phyloP scores from a whole-genome alignment of 2,113 vertebrate species.

The Cebidichthys violaceus region DNA sequence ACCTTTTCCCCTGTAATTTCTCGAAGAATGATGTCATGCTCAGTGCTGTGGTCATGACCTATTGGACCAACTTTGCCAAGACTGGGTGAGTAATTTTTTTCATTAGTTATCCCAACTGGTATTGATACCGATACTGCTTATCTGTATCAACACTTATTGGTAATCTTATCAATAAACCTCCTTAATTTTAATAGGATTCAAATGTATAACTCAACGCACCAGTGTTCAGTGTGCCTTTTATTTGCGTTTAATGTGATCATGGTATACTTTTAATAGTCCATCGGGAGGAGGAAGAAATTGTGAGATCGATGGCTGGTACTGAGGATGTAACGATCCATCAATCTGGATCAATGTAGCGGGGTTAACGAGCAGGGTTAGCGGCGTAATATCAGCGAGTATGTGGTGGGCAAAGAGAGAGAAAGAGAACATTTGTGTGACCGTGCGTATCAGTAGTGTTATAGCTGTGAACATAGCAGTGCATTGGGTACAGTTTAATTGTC shows the following conservation, averaged over 20 bases:
- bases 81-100: conserved; percentile 90
- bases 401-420: not conserved
- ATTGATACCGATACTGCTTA: not conserved
- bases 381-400: not conserved
- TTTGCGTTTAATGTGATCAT: not conserved
- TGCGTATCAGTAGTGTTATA: not conserved
- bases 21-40: conserved; percentile 99
- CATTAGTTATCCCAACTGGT: not conserved
- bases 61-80: conserved; percentile 99
- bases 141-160: not conserved
- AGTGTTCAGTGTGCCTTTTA: not conserved
- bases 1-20: conserved; percentile 99
- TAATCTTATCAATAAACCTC: not conserved
- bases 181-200: not conserved
- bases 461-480: not conserved
- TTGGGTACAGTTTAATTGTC: not conserved
- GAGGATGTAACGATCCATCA: not conserved
- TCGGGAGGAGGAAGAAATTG: not conserved
- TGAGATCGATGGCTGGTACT: not conserved
- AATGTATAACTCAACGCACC: not conserved
- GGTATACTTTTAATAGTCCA: not conserved
- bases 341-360: not conserved
- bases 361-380: not conserved
- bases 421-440: not conserved
- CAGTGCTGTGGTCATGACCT: conserved; percentile 99